phyloP scores from a whole-genome alignment of 2,888 invertebrate genomes.

The Phrixothrix hirtus region DNA sequence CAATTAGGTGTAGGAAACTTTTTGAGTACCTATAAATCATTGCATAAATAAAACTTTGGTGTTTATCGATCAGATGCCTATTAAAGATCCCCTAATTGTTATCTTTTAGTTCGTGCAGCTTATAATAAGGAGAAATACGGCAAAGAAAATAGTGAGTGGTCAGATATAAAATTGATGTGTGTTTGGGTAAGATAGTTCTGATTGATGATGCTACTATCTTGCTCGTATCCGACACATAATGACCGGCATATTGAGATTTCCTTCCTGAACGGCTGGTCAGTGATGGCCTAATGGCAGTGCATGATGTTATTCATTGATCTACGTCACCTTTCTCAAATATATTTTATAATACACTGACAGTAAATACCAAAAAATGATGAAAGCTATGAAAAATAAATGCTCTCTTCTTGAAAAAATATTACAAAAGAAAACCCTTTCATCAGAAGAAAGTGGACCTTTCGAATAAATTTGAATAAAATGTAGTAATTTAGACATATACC shows the following conservation, averaged over 20 bases:
- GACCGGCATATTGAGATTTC: conserved; percentile 56
- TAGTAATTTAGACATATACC: no score
- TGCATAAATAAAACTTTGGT: no score
- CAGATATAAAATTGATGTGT: conserved; percentile 45
- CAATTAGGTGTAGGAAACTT: no score
- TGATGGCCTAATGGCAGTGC: conserved; percentile 45
- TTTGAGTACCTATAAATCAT: no score
- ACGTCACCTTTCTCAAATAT: conserved; percentile 30
- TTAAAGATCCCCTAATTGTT: conserved; percentile 25
- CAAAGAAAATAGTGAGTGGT: conserved; percentile 30
- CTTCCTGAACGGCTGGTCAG: conserved; percentile 50
- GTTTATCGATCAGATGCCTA: conserved; percentile 21
- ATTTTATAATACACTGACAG: conserved; percentile 29
- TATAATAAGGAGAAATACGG: conserved; percentile 29
- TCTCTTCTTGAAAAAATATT: neutral
- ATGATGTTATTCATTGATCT: conserved; percentile 32
- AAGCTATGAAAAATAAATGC: conserved; percentile 16
- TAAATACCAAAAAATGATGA: conserved; percentile 25
- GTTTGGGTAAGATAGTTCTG: conserved; percentile 50
- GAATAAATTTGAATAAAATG: no score
- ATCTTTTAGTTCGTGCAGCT: conserved; percentile 23
- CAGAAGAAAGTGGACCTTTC: no score
- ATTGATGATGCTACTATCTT: conserved; percentile 55
- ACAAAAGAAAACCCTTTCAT: neutral
- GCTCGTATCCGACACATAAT: conserved; percentile 51